A percentile compares a stretch with the other conserved stretches of the same genome.
phyloP scores from a whole-genome alignment of 53 echinoderm and acorn worm species.

The Actinopyga echinites region DNA sequence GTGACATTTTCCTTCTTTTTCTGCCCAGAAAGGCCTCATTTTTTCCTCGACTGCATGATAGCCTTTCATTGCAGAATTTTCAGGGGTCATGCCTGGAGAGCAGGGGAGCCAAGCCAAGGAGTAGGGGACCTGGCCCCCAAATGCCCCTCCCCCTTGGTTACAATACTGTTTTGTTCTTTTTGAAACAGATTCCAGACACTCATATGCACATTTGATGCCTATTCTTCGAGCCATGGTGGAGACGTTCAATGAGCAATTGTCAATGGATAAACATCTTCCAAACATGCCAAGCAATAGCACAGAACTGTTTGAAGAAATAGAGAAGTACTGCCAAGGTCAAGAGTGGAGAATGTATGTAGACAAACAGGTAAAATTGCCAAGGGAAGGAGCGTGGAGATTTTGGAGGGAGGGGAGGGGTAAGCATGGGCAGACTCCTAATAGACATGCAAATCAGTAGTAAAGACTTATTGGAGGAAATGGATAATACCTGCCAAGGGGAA shows the following conservation, averaged over 20 bases:
- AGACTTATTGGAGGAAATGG: no score
- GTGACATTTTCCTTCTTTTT: not conserved
- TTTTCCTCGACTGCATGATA: no score
- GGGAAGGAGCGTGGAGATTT: not conserved
- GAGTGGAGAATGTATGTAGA: slow-evolving; percentile 94
- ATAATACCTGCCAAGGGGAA: no score
- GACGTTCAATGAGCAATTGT: slow-evolving; percentile 73
- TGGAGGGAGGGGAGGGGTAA: not conserved
- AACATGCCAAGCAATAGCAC: slow-evolving; percentile 84
- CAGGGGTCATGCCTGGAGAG: no score
- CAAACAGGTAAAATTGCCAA: slow-evolving; percentile 88
- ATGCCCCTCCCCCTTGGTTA: no score
- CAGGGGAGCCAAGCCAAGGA: no score
- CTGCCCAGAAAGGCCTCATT: no score
- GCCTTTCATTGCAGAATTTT: no score
- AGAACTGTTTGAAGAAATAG: slow-evolving; percentile 93
- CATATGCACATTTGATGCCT: slow-evolving; percentile 90
- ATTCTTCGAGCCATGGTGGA: slow-evolving; percentile 91
- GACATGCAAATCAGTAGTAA: no score
- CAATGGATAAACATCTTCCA: slow-evolving; percentile 82
- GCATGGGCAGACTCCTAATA: not conserved
- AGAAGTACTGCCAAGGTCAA: slow-evolving; percentile 78
- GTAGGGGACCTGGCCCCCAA: no score
- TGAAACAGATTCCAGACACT: slow-evolving; percentile 68
- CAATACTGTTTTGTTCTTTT: no score